Evolutionary conservation across 2,888 invertebrate species (phyloP).

Genomic region (Drosophila emarginata): DNA sequence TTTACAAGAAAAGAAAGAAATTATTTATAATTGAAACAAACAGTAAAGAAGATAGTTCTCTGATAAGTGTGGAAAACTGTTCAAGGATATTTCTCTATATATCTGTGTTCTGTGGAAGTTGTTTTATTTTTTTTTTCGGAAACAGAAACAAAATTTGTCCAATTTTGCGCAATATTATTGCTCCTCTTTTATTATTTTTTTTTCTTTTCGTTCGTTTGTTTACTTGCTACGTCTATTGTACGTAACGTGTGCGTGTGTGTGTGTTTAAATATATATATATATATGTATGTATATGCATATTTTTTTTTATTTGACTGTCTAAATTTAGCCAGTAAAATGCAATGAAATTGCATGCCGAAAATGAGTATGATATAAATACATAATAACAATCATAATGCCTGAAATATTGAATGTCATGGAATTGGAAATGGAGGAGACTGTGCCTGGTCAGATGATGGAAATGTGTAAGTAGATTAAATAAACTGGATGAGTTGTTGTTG

Average conservation of each 20-base stretch:
- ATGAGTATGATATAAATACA: not conserved
- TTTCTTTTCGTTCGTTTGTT: not conserved
- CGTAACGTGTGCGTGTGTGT: not conserved
- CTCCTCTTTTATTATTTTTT: not conserved
- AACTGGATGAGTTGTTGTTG: not conserved
- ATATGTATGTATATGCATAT: not conserved
- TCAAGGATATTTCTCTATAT: not conserved
- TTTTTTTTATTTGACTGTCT: conserved; percentile 21
- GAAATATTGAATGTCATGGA: conserved; percentile 34
- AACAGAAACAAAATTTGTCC: not conserved
- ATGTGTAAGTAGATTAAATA: conserved; percentile 31
- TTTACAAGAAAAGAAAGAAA: no score
- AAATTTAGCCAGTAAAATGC: conserved; percentile 37
- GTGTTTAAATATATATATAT: not conserved
- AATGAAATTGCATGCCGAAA: conserved; percentile 24
- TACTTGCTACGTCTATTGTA: not conserved
- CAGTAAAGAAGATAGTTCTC: not conserved
- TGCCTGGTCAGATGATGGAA: conserved; percentile 33
- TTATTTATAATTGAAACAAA: not conserved
- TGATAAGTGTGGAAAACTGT: not conserved
- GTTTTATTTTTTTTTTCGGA: not conserved
- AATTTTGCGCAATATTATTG: not conserved
- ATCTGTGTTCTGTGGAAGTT: no score
- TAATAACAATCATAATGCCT: conserved; percentile 28
- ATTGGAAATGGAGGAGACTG: conserved; percentile 29